Evolutionary conservation across 1,140 invertebrate genomes (phyloP), one percentile per base, ranked within the genome.

Genomic region (Venturia canescens): DNA sequence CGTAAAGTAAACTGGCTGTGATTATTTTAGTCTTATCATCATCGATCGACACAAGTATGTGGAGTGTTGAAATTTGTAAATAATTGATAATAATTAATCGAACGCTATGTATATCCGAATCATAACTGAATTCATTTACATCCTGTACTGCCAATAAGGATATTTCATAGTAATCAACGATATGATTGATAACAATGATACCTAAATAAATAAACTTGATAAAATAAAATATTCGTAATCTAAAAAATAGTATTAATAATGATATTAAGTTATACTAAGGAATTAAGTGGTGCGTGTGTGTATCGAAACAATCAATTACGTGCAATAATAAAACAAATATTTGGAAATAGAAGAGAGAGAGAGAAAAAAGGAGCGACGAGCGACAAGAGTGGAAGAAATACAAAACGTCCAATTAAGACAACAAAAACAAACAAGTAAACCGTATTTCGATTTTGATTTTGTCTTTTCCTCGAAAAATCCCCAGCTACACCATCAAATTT

Each of bases 1-100:
- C 75, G 79, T 85, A 83, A 89, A 84, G 83, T 86, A 85, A 89
- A 89, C 85, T 89, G 89, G 88, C 89, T 90, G 88, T 90, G 88
- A 90, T 90, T 89, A 90, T 90, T 89, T 90, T 89, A 88, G 84
- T 86, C 79, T 84, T 86, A 81, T 86, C 63, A 69, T 74, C 66
- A 69, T 18, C 44, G 26, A 75, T 15, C 53, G 13, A 74, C 13
- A 53, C 26, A 26, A 29, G 50, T 5, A 27, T 26, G 23, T 29
- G 6, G 13, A 31, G 7, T 5, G 75, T 63, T 53, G 63, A 38
- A 63, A 77, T 77, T 60, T 38, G 63, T 48, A 48, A 3, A 71
- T 23, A 71, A 38, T 38, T 38, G n/a, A 69, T 69, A 4, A 66
- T 23, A 4, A 66, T 23, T 66, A 66, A 66, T 66, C 60, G 60